Evolutionary conservation across 2,888 invertebrate species (phyloP).

Genomic region (Drosophila phalerata): DNA sequence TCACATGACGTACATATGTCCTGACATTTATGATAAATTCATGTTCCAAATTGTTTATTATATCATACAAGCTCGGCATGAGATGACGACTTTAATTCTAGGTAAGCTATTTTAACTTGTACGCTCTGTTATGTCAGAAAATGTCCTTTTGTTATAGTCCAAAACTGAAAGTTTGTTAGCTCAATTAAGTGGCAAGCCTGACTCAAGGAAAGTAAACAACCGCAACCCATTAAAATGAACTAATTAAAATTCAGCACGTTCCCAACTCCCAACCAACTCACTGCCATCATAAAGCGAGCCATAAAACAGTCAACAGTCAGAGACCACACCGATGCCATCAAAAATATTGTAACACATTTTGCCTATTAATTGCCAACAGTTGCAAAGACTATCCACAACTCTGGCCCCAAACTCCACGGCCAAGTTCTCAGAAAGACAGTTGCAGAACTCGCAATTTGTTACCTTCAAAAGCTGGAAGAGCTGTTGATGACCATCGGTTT

Average conservation of each 20-base stretch:
- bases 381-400: constrained; percentile 21
- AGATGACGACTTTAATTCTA: constrained; percentile 20
- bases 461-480: constrained; percentile 20
- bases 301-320: constrained; percentile 62
- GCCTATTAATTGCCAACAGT: constrained; percentile 71
- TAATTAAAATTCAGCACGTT: constrained; percentile 82
- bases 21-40: constrained; percentile 66
- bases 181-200: constrained; percentile 30
- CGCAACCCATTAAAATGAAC: constrained; percentile 67
- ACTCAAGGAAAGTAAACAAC: constrained; percentile 49
- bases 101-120: background rate
- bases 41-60: constrained; percentile 43
- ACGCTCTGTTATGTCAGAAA: background rate
- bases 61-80: background rate
- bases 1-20: constrained; percentile 44
- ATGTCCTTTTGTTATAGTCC: background rate
- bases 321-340: constrained; percentile 68
- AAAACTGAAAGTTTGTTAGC: constrained; percentile 18
- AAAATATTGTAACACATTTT: constrained; percentile 80
- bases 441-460: constrained; percentile 47
- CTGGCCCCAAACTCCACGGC: constrained; percentile 5
- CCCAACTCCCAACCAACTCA: constrained; percentile 4
- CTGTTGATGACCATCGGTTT: constrained; percentile 17
- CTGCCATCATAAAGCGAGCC: constrained; percentile 52
- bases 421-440: constrained; percentile 27